Evolutionary conservation across 2,797 vertebrate genomes (phyloP).

Genomic region (Bradypodion ventrale): DNA sequence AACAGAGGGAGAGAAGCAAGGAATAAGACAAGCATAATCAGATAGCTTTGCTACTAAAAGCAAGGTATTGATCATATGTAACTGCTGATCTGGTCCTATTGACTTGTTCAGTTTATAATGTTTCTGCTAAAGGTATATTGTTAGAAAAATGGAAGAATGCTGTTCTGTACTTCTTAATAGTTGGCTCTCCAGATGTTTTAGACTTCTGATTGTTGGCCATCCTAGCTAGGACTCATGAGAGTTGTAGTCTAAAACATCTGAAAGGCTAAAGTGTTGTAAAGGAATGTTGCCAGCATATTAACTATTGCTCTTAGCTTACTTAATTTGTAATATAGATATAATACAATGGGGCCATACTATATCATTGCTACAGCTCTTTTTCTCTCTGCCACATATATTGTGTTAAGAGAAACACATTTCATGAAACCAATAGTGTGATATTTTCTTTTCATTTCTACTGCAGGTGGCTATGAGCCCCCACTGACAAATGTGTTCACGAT

Average conservation of each 20-base stretch:
- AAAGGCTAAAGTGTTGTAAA: neutral
- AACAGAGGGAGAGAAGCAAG: neutral
- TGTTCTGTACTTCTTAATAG: neutral
- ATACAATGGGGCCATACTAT: neutral
- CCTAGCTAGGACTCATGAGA: too few species aligned
- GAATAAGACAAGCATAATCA: neutral
- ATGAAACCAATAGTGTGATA: neutral
- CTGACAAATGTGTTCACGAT: constrained; percentile 99
- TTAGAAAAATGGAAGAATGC: neutral
- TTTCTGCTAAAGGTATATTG: neutral
- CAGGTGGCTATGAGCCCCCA: constrained; percentile 96
- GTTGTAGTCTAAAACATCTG: too few species aligned
- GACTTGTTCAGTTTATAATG: neutral
- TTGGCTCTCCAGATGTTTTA: too few species aligned
- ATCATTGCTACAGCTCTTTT: neutral
- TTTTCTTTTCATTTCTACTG: constrained; percentile 39
- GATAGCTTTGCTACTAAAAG: neutral
- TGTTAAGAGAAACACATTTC: constrained; percentile 16
- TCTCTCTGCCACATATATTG: neutral
- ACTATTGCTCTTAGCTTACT: constrained; percentile 22
- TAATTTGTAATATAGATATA: neutral
- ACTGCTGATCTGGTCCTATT: neutral
- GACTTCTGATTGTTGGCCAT: too few species aligned
- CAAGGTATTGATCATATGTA: neutral
- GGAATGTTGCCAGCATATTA: neutral